Base-by-base conservation (phyloP, 2,888 invertebrate genomes). In the Lasioglossum villosulum region DNA sequence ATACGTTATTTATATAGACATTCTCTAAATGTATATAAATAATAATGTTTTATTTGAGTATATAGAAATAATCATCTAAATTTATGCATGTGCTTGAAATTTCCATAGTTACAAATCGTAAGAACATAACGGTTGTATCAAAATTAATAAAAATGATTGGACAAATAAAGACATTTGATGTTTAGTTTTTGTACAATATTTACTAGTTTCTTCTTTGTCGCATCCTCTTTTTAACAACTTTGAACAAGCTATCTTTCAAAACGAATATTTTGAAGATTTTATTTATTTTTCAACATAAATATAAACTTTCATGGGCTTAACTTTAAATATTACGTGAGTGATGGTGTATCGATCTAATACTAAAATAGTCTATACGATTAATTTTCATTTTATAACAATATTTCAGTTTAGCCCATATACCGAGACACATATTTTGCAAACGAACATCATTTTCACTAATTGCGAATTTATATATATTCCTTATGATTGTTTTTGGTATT, bases 391-490 rank as follows among this genome's bases (percentile, higher is more conserved):
- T 93, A 85, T 95, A 93, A 90, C 96, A 95, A 90, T 97, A 97
- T 90, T 96, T 97, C 48, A 98, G 95, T 92, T 98, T 98, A 0
- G 97, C 96, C 98, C 98, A 98, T 82, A 98, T 97, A 68, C 98
- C 98, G 87, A 96, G 96, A 93, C 98, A 98, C 98, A 98, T 98
- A 88, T 97, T 96, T 74, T 97, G 95, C 74, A 98, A 95, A 75
- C 97, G 96, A 76, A 95, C 95, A 93, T 98, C 98, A 4, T 96
- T 95, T 0, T 96, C 95, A 19, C 88, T 81, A 72, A 95, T 93
- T 0, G 96, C 96, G 87, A 95, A 95, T 66, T 93, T 87, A 93
- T 96, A 97, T 90, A 97, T 96, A 48, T 93, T 88, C 45, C 96
- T 95, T 48, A 98, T 96, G 78, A 98, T 96, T 71, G 95, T 93